Evolutionary conservation across 1,140 invertebrate genomes (phyloP).

Genomic region (Cotesia vestalis): DNA sequence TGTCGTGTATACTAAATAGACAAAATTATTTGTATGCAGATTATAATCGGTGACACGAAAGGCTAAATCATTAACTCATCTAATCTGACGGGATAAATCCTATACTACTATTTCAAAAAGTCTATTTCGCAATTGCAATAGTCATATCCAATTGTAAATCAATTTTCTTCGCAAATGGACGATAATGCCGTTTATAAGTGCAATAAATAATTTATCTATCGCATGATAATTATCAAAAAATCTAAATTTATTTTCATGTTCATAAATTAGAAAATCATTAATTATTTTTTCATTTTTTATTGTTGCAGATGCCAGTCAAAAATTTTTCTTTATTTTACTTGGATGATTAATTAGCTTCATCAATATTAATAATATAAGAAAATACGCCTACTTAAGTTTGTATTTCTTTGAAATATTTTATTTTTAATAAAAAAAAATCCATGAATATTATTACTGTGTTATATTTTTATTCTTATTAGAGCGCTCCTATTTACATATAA

Average conservation of each 20-base stretch:
- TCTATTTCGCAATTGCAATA: background rate
- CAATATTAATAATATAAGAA: background rate
- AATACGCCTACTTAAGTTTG: background rate
- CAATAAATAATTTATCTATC: too few species aligned
- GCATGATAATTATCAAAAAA: background rate
- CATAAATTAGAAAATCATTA: background rate
- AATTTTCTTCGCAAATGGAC: too few species aligned
- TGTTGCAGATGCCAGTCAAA: background rate
- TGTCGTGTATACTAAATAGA: background rate
- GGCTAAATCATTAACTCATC: background rate
- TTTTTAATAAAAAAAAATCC: background rate
- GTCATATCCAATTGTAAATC: too few species aligned
- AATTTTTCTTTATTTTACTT: background rate
- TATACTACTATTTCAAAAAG: too few species aligned
- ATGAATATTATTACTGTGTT: background rate
- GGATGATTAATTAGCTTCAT: background rate
- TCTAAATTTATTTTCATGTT: background rate
- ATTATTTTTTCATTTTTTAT: slow-evolving; percentile 7
- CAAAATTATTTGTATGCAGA: slow-evolving; percentile 7
- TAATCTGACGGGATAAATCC: too few species aligned
- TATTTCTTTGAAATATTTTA: background rate
- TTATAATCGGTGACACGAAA: background rate
- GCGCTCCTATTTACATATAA: background rate
- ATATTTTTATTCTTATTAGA: slow-evolving; percentile 6
- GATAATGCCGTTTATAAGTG: too few species aligned